These are phyloP conservation scores for Agrypnus murinus DNA, from an alignment of 2,888 invertebrate species.

Conservation along the genomic window DNA sequence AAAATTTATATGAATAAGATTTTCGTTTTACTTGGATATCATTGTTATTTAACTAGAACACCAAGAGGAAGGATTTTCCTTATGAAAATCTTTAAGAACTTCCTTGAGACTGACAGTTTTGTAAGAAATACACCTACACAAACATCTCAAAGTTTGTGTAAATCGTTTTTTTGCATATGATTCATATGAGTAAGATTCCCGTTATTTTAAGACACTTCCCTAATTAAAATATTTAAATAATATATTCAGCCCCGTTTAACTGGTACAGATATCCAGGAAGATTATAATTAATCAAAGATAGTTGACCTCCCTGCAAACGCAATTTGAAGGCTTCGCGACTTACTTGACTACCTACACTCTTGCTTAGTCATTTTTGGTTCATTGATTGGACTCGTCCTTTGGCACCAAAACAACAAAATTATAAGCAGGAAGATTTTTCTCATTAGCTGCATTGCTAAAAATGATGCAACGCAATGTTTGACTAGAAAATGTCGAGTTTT, in stretches of 20 bases:
- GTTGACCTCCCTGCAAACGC: conserved; percentile 32
- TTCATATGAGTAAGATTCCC: conserved; percentile 25
- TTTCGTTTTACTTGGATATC: background rate
- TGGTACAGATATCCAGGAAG: conserved; percentile 49
- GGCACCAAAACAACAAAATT: conserved; percentile 36
- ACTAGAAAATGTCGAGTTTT: conserved; percentile 19
- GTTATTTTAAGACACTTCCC: conserved; percentile 43
- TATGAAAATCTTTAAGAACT: no score
- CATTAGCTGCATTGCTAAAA: conserved; percentile 41
- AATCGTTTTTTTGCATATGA: conserved; percentile 28
- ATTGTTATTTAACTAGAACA: no score
- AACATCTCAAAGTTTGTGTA: conserved; percentile 8
- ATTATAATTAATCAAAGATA: conserved; percentile 41
- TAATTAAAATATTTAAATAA: conserved; percentile 52
- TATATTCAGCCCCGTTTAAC: conserved; percentile 42
- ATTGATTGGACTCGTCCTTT: conserved; percentile 55
- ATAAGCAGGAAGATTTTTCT: conserved; percentile 40
- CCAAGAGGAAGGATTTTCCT: no score
- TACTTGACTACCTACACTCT: conserved; percentile 36
- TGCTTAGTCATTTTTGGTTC: conserved; percentile 50
- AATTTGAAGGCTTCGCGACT: conserved; percentile 21
- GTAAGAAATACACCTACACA: conserved; percentile 26
- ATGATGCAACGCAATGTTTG: conserved; percentile 49
- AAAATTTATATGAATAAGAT: background rate
- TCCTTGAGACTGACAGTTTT: conserved; percentile 32